Percentiles rank a stretch among this genome's conserved stretches.
Conservation (phyloP, 2,797 vertebrate species). For the Lepilemur septentrionalis region DNA sequence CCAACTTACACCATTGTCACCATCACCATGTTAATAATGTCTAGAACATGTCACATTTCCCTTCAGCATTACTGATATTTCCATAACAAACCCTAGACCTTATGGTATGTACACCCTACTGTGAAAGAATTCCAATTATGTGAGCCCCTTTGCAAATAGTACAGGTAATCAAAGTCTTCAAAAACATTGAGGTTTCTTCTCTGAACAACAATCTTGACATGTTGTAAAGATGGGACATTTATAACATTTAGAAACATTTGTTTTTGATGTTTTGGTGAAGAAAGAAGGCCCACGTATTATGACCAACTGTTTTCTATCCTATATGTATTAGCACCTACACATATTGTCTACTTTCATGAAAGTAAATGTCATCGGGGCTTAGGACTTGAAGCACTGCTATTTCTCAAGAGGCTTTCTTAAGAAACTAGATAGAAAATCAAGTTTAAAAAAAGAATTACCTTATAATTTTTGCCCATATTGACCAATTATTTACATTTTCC, state of each 20-base stretch:
- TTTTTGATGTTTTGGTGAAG: neutral
- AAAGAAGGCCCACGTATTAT: neutral
- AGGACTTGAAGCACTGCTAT: neutral
- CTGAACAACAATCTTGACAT: conserved; percentile 10
- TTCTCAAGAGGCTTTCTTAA: neutral
- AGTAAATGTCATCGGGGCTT: neutral
- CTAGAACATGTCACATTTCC: neutral
- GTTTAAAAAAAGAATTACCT: neutral
- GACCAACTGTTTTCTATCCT: neutral
- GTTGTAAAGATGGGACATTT: neutral
- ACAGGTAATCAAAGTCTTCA: neutral
- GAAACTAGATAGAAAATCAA: neutral
- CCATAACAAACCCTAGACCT: neutral
- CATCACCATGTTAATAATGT: neutral
- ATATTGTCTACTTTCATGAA: neutral
- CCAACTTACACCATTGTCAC: neutral
- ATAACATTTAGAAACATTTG: neutral
- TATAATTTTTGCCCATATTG: neutral
- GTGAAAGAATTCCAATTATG: neutral
- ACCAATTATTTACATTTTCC: neutral
- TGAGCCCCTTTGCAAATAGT: neutral
- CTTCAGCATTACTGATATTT: neutral
- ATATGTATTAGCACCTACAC: neutral
- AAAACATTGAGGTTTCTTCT: neutral
- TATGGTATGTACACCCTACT: neutral